Evolutionary conservation across 1,140 invertebrate species (phyloP).

Genomic region (Drosophila athabasca): DNA sequence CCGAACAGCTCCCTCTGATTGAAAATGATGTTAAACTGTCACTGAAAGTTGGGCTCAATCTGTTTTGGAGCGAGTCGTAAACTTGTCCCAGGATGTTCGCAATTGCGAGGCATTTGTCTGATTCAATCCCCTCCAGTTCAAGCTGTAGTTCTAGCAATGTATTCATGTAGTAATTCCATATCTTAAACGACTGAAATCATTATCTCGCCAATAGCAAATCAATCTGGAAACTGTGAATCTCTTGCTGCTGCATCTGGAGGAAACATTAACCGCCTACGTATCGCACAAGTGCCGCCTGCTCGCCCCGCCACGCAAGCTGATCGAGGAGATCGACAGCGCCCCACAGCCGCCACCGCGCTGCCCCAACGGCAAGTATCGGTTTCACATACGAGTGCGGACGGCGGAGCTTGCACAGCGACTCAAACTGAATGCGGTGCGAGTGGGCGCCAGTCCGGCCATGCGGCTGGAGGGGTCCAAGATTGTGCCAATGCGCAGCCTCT

Average conservation of each 20-base stretch:
- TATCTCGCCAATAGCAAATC: slow-evolving; percentile 86
- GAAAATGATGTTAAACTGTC: slow-evolving; percentile 78
- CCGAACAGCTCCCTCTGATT: too few species aligned
- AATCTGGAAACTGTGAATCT: slow-evolving; percentile 89
- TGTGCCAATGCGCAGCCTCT: slow-evolving; percentile 63
- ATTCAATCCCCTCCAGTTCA: slow-evolving; percentile 29
- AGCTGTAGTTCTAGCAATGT: too few species aligned
- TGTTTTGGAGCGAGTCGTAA: slow-evolving; percentile 78
- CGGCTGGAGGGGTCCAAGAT: slow-evolving; percentile 72
- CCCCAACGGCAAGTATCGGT: slow-evolving; percentile 86
- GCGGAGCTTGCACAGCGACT: slow-evolving; percentile 71
- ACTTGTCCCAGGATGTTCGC: slow-evolving; percentile 70
- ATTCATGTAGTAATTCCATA: background rate
- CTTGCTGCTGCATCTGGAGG: slow-evolving; percentile 89
- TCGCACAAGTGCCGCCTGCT: slow-evolving; percentile 91
- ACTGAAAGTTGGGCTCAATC: slow-evolving; percentile 78
- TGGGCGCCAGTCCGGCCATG: slow-evolving; percentile 83
- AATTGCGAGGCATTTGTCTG: slow-evolving; percentile 81
- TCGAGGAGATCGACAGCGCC: slow-evolving; percentile 89
- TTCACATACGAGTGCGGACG: slow-evolving; percentile 77
- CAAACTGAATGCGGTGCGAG: slow-evolving; percentile 65
- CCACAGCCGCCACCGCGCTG: slow-evolving; percentile 87
- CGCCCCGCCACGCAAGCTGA: slow-evolving; percentile 88
- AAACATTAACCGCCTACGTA: slow-evolving; percentile 90
- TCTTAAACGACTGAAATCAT: slow-evolving; percentile 3